Evolutionary conservation across 2,797 vertebrate species (phyloP).

Genomic region (Aldrovandia affinis): DNA sequence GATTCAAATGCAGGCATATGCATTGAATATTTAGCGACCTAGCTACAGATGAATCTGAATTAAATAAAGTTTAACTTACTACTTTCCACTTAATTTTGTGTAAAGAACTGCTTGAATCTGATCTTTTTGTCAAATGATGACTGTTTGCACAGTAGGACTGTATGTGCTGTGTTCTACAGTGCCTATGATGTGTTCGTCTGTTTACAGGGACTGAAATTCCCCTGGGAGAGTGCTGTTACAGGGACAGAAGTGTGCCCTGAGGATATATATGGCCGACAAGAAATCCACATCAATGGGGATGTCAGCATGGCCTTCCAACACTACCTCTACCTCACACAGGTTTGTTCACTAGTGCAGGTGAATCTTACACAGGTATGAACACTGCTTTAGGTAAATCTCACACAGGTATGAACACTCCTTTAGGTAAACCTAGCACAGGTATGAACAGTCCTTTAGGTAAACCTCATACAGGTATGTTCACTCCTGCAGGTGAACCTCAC

Average conservation of each 20-base stretch:
- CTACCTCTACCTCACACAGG: slow-evolving; percentile 85
- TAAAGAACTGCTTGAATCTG: too few species aligned
- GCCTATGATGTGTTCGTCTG: slow-evolving; percentile 9
- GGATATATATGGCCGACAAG: slow-evolving; percentile 84
- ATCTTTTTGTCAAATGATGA: too few species aligned
- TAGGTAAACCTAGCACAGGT: not conserved
- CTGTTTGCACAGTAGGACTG: too few species aligned
- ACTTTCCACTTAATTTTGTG: too few species aligned
- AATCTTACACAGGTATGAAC: not conserved
- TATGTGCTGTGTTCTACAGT: too few species aligned
- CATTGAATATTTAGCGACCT: too few species aligned
- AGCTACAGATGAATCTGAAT: too few species aligned
- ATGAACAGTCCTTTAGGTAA: not conserved
- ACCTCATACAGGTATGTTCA: slow-evolving; percentile 79
- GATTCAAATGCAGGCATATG: too few species aligned
- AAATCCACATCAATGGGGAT: slow-evolving; percentile 91
- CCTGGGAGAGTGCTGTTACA: slow-evolving; percentile 90
- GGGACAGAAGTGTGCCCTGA: slow-evolving; percentile 89
- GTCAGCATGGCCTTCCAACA: slow-evolving; percentile 86
- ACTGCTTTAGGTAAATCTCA: not conserved
- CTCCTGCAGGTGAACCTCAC: not conserved
- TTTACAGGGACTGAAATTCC: slow-evolving; percentile 89
- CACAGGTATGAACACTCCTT: not conserved
- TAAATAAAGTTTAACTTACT: too few species aligned
- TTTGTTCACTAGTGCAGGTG: slow-evolving; percentile 47